These are phyloP conservation scores for Eulemur albifrons DNA, from an alignment of 2,797 vertebrate genomes.

Conservation along the genomic window DNA sequence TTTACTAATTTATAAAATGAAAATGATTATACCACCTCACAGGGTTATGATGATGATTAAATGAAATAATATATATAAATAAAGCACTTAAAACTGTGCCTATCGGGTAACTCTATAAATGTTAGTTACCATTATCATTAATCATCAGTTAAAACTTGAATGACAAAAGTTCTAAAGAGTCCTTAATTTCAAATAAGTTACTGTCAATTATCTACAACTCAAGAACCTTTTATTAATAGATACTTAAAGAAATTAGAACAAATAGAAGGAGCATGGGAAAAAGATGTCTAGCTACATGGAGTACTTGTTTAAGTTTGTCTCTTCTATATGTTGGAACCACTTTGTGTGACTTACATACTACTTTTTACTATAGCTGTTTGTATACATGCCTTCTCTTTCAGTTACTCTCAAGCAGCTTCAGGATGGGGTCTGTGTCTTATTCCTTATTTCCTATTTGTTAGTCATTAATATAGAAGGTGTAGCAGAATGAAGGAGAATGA, in stretches of 20 bases:
- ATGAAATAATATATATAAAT: neutral
- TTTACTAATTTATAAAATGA: constrained; percentile 12
- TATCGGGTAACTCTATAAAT: neutral
- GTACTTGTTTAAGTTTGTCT: neutral
- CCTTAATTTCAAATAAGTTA: neutral
- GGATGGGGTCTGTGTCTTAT: neutral
- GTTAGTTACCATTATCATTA: neutral
- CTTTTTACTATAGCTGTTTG: neutral
- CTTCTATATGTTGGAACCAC: neutral
- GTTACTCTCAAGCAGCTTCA: neutral
- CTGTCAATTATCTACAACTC: neutral
- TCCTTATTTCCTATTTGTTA: constrained; percentile 6
- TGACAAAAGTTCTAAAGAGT: neutral
- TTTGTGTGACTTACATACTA: neutral
- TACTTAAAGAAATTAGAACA: neutral
- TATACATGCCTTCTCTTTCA: neutral
- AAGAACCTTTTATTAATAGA: neutral
- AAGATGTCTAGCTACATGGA: neutral
- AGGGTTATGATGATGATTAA: neutral
- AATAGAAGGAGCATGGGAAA: neutral
- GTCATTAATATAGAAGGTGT: neutral
- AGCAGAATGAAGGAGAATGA: constrained; percentile 1
- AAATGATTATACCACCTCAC: neutral
- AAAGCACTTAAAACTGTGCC: neutral
- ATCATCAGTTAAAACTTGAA: neutral